Conservation (phyloP, 2,113 vertebrate genomes). For the Syrmaticus mikado region DNA sequence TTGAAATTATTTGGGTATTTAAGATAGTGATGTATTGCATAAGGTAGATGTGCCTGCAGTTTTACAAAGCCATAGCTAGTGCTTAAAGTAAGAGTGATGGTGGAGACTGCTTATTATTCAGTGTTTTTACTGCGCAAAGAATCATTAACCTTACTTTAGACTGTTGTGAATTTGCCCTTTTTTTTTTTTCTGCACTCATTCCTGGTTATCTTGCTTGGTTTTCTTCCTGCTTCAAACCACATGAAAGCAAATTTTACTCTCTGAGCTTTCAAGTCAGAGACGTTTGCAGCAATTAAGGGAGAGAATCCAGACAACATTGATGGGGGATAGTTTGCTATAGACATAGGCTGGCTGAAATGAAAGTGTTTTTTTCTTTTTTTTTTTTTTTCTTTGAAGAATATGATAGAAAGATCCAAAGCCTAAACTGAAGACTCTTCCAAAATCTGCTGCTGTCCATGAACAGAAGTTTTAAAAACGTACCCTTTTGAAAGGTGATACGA, state of each 20-base stretch:
- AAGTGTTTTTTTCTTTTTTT: neutral
- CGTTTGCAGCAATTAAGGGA: neutral
- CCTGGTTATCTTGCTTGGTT: neutral
- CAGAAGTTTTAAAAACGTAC: neutral
- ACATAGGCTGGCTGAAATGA: neutral
- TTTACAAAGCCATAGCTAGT: neutral
- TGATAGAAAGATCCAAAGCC: neutral
- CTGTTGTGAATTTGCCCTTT: neutral
- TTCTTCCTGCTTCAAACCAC: neutral
- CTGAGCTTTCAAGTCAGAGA: neutral
- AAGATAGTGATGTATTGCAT: fast-evolving
- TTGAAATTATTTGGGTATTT: neutral
- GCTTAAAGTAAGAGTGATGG: neutral
- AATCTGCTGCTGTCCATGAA: neutral
- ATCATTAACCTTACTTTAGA: neutral
- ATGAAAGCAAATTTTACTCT: neutral
- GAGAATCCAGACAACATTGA: neutral
- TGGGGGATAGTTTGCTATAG: neutral
- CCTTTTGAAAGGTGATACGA: neutral
- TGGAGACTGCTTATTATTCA: neutral
- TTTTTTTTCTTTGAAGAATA: neutral
- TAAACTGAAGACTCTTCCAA: neutral
- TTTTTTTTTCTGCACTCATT: neutral
- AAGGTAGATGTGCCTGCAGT: neutral
- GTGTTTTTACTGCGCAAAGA: neutral